phyloP scores from a whole-genome alignment of 2,113 vertebrate species.

The Percopsis transmontana region DNA sequence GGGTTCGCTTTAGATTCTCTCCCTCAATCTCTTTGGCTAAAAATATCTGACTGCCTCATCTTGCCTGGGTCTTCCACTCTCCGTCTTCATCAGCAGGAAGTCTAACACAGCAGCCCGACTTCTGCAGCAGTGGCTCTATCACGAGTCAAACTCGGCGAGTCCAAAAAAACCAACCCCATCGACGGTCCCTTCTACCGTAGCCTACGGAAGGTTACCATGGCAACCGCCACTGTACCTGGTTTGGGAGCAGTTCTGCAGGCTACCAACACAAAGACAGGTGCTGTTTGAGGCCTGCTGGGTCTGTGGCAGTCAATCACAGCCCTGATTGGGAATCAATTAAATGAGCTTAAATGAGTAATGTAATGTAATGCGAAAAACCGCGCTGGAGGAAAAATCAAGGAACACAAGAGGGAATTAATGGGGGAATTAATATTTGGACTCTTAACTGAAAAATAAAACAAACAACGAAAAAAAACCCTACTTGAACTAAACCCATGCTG shows the following conservation, averaged over 20 bases:
- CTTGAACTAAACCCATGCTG: background rate
- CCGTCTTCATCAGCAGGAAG: too few species aligned
- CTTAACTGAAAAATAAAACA: background rate
- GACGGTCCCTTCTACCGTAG: conserved; percentile 36
- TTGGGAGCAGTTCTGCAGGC: conserved; percentile 42
- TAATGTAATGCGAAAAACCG: too few species aligned
- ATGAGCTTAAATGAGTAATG: conserved; percentile 3
- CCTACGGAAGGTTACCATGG: conserved; percentile 65
- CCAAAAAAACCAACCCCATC: conserved; percentile 13
- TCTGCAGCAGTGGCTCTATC: conserved; percentile 35
- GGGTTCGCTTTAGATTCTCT: too few species aligned
- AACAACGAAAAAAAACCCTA: background rate
- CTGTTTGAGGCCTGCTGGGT: conserved; percentile 18
- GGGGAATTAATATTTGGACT: background rate
- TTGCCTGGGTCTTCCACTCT: too few species aligned
- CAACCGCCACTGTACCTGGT: conserved; percentile 47
- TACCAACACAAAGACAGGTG: conserved; percentile 36
- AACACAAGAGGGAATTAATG: background rate
- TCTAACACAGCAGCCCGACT: conserved; percentile 1
- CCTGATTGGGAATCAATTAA: background rate
- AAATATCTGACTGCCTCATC: too few species aligned
- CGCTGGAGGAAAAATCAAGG: background rate
- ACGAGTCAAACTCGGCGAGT: conserved; percentile 52
- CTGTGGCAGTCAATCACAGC: conserved; percentile 14
- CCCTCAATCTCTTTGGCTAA: too few species aligned